Percentiles rank a stretch among this genome's conserved stretches.
These are phyloP conservation scores for Bufo gargarizans DNA, from an alignment of 2,113 vertebrate genomes.

Conservation along the genomic window DNA sequence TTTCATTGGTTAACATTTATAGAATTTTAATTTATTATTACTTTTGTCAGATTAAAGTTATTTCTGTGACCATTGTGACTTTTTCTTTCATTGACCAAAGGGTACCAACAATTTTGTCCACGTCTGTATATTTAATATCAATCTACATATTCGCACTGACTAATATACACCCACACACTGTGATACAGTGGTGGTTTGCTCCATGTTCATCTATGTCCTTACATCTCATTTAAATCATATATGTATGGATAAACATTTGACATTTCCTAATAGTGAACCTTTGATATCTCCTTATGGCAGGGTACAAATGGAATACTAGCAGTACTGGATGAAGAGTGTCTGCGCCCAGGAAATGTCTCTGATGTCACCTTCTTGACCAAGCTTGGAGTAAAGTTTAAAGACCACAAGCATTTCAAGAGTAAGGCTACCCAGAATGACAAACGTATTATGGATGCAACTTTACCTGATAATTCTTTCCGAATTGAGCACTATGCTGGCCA, in stretches of 20 bases:
- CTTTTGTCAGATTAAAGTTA: too few relatives aligned
- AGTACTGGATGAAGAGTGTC: conserved; percentile 81
- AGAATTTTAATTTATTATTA: too few relatives aligned
- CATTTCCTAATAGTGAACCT: neutral
- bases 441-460: conserved; percentile 65
- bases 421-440: conserved; percentile 72
- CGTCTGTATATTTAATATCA: too few relatives aligned
- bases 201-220: too few relatives aligned
- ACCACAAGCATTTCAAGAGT: conserved; percentile 75
- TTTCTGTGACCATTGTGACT: too few relatives aligned
- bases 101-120: too few relatives aligned
- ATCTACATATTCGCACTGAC: too few relatives aligned
- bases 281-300: conserved; percentile 59
- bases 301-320: conserved; percentile 74
- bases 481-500: conserved; percentile 81
- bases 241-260: neutral
- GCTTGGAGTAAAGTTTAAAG: conserved; percentile 69
- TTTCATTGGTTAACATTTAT: too few relatives aligned
- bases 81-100: too few relatives aligned
- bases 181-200: too few relatives aligned
- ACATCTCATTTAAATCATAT: neutral
- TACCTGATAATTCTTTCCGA: conserved; percentile 71
- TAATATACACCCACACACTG: too few relatives aligned
- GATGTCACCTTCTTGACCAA: conserved; percentile 77
- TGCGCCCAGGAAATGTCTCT: conserved; percentile 74